Percentiles rank a stretch among this genome's conserved stretches.
Conservation (phyloP, 2,888 invertebrate genomes). For the Diadromus collaris region DNA sequence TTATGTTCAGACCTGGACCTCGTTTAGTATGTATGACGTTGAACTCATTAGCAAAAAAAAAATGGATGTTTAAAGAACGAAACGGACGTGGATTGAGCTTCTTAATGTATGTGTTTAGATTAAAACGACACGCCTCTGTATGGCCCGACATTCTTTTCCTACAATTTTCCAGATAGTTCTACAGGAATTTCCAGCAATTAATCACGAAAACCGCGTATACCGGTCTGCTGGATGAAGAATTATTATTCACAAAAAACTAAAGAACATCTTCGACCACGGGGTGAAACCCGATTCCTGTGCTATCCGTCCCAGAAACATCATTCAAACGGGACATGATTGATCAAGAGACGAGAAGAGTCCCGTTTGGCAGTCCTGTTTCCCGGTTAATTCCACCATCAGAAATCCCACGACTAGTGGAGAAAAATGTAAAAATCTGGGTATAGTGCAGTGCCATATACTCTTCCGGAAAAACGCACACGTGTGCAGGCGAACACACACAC, state of each 20-base stretch:
- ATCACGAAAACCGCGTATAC: conserved; percentile 38
- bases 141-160: background rate
- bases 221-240: conserved; percentile 41
- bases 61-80: background rate
- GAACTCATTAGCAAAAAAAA: background rate
- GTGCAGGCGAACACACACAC: background rate
- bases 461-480: no score
- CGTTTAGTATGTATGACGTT: background rate
- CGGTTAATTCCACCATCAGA: conserved; percentile 34
- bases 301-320: conserved; percentile 58
- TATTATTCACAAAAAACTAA: conserved; percentile 45
- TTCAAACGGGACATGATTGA: conserved; percentile 68
- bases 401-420: conserved; percentile 33
- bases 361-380: conserved; percentile 53
- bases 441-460: background rate
- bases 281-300: conserved; percentile 35
- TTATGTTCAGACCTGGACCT: background rate
- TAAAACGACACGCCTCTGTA: background rate
- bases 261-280: conserved; percentile 52
- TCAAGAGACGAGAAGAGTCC: conserved; percentile 57
- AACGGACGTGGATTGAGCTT: background rate
- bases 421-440: conserved; percentile 11
- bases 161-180: background rate
- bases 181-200: background rate
- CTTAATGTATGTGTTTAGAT: background rate